A percentile compares a stretch with the other conserved stretches of the same genome.
These are phyloP conservation scores for Homalodisca vitripennis DNA, from an alignment of 1,140 invertebrate species.

Conservation along the genomic window DNA sequence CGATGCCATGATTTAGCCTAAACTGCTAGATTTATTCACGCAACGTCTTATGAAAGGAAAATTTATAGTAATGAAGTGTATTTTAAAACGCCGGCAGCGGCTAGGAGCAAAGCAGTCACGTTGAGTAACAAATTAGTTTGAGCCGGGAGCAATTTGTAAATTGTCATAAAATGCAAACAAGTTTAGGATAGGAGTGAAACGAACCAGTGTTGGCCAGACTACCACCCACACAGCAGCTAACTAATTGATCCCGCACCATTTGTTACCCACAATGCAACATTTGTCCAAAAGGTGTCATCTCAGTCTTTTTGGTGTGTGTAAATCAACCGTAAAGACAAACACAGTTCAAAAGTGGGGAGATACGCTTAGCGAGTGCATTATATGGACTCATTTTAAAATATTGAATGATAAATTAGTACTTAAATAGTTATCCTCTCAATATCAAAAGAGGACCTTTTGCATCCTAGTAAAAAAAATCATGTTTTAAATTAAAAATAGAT, in stretches of 20 bases:
- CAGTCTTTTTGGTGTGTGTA: too few relatives aligned
- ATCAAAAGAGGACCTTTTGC: too few relatives aligned
- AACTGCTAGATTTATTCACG: slow-evolving; percentile 9
- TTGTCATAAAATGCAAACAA: slow-evolving; percentile 26
- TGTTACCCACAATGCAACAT: slow-evolving; percentile 8
- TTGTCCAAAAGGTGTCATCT: neutral
- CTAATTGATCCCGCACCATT: slow-evolving; percentile 20
- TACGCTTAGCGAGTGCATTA: too few relatives aligned
- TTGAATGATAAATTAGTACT: too few relatives aligned
- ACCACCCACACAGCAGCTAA: slow-evolving; percentile 3
- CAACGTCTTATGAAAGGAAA: neutral
- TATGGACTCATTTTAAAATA: too few relatives aligned
- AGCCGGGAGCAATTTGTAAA: slow-evolving; percentile 15
- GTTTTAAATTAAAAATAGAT: too few relatives aligned
- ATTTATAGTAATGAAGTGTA: slow-evolving; percentile 16
- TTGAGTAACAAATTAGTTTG: neutral
- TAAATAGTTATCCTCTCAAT: too few relatives aligned
- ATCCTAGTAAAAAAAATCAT: too few relatives aligned
- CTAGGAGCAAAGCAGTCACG: neutral
- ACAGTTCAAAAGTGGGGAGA: too few relatives aligned
- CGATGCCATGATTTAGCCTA: slow-evolving; percentile 7
- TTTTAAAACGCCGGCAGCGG: neutral
- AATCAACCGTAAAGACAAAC: too few relatives aligned
- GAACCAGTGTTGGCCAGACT: slow-evolving; percentile 3
- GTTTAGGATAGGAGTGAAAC: slow-evolving; percentile 14